Base-by-base conservation (phyloP, 2,113 vertebrate species). In the Emydocephalus ijimae region DNA sequence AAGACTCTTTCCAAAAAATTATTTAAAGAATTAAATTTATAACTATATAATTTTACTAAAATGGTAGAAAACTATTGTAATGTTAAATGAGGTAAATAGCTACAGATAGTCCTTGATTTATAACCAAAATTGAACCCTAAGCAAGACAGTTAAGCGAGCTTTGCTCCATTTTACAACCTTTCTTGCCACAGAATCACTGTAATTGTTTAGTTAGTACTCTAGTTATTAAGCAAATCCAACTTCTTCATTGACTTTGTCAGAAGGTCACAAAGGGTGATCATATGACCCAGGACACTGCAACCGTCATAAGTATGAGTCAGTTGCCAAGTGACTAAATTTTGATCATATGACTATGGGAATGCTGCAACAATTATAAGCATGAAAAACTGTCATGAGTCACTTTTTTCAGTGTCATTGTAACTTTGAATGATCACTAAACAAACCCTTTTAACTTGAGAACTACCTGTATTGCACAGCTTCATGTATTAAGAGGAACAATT, bases 11-110 rank as follows among this genome's bases (percentile, higher is more conserved):
- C n/a, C 43, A 9, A 52, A 94, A 96, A 57, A 85, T 29, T n/a
- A 85, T 29, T n/a, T 74, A 21, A 5, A 87, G 91, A 95, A 95
- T 90, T 93, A 93, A 96, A 94, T 89, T 24, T 93, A 7, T 92
- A 93, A 96, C 93, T 92, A 95, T 34, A 89, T 59, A 15, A 92
- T 89, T 94, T 92, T 85, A 92, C 91, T 55, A 61, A 92, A 95
- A 96, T 88, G 69, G 86, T 93, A 34, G 52, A n/a, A 93, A 93
- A 89, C 93, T 94, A 94, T 88, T 64, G 0, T 91, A 96, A 96
- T 93, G 69, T 90, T 45, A 94, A 94, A 96, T 59, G 93, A 96
- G 86, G 91, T 89, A 90, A 95, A 93, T 95, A 94, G 85, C 1
- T 88, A 93, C 34, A 14, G 4, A 4, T 34, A 18, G 64, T 5